Evolutionary conservation across 2,888 invertebrate genomes (phyloP).

Genomic region (Sesia apiformis): DNA sequence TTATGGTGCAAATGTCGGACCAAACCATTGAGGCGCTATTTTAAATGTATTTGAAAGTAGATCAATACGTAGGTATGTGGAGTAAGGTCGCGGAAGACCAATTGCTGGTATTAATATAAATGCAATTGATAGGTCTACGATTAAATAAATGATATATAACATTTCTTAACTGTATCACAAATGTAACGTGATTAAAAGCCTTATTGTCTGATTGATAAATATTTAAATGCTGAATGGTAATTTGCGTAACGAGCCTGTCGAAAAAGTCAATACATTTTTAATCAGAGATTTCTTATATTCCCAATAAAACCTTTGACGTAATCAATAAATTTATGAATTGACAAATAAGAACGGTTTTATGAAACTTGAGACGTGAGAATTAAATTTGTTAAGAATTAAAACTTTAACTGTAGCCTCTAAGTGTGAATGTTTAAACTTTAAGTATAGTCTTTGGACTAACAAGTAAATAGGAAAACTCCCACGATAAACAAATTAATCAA

Average conservation of each 20-base stretch:
- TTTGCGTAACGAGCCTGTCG: neutral
- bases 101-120: slow-evolving; percentile 16
- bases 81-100: slow-evolving; percentile 26
- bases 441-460: too few species aligned
- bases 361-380: too few species aligned
- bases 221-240: slow-evolving; percentile 10
- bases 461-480: too few species aligned
- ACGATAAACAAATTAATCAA: too few species aligned
- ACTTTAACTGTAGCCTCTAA: too few species aligned
- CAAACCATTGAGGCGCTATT: neutral
- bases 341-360: too few species aligned
- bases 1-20: neutral
- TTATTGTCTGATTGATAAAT: slow-evolving; percentile 30
- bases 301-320: too few species aligned
- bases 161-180: slow-evolving; percentile 24
- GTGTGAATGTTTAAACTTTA: too few species aligned
- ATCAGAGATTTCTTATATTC: neutral
- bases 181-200: slow-evolving; percentile 27
- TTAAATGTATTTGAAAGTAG: slow-evolving; percentile 12
- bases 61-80: slow-evolving; percentile 17
- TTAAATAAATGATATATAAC: slow-evolving; percentile 19
- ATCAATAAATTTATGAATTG: too few species aligned
- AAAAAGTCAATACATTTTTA: neutral
- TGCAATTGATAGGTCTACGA: slow-evolving; percentile 13
- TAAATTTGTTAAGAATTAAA: too few species aligned